Percentiles rank a stretch among this genome's conserved stretches.
Evolutionary conservation across 2,113 vertebrate species (phyloP).

Genomic region (Zosterops pallidus): DNA sequence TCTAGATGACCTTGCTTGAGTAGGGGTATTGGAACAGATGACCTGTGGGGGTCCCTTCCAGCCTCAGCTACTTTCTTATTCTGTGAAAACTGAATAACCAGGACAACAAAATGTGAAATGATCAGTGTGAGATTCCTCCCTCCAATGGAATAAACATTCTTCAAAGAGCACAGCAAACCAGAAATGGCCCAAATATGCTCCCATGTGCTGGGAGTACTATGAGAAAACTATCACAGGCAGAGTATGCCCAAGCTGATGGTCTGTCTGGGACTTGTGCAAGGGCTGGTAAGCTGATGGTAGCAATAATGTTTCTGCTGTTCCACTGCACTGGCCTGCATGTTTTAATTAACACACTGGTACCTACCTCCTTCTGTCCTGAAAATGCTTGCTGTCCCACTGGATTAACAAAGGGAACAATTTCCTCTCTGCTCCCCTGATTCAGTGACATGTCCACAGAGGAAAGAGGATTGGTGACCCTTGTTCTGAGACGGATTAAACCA

Average conservation of each 20-base stretch:
- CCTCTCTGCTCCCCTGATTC: neutral
- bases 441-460: neutral
- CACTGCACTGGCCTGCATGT: neutral
- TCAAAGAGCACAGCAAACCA: neutral
- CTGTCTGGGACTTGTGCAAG: neutral
- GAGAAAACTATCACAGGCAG: neutral
- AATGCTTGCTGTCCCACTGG: neutral
- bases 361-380: neutral
- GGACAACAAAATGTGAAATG: neutral
- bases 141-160: neutral
- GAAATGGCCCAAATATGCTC: neutral
- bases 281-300: neutral
- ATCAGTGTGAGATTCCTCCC: neutral
- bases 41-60: neutral
- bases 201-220: neutral
- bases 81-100: neutral
- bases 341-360: neutral
- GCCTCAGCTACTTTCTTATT: neutral
- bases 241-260: neutral
- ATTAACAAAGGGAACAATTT: neutral
- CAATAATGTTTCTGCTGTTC: neutral
- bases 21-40: neutral
- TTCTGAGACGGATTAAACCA: neutral
- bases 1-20: neutral
- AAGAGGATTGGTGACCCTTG: constrained; percentile 5